Evolutionary conservation across 2,888 invertebrate genomes (phyloP).

Genomic region (Erannis defoliaria): DNA sequence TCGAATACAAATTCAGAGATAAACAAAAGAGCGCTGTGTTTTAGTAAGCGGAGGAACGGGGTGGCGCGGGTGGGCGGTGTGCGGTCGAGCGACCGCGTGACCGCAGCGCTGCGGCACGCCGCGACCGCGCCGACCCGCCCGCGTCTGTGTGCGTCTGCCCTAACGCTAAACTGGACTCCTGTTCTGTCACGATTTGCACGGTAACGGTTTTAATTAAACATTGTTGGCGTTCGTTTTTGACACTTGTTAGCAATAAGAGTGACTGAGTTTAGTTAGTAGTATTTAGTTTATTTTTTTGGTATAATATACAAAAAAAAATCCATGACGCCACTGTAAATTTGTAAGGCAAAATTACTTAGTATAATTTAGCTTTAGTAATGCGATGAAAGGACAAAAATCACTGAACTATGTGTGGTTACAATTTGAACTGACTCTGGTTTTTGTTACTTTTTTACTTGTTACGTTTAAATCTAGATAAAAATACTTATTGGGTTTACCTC

Average conservation of each 20-base stretch:
- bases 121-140: constrained; percentile 57
- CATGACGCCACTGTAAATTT: too few relatives aligned
- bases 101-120: constrained; percentile 62
- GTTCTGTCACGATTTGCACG: constrained; percentile 52
- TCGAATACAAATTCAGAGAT: constrained; percentile 41
- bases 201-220: constrained; percentile 54
- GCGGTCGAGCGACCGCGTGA: constrained; percentile 56
- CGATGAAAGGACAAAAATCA: too few relatives aligned
- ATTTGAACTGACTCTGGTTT: too few relatives aligned
- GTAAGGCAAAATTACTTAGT: too few relatives aligned
- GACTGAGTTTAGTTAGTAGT: not conserved
- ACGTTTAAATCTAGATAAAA: too few relatives aligned
- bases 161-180: constrained; percentile 61
- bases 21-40: constrained; percentile 60
- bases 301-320: too few relatives aligned
- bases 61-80: constrained; percentile 47
- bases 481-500: too few relatives aligned
- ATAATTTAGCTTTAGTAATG: too few relatives aligned
- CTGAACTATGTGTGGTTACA: too few relatives aligned
- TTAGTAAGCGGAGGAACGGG: constrained; percentile 48
- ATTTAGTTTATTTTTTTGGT: not conserved
- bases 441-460: too few relatives aligned
- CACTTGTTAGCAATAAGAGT: constrained; percentile 14
- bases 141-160: constrained; percentile 50
- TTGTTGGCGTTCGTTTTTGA: constrained; percentile 40